phyloP scores from a whole-genome alignment of 2,888 invertebrate species.

The Molanna angustata region DNA sequence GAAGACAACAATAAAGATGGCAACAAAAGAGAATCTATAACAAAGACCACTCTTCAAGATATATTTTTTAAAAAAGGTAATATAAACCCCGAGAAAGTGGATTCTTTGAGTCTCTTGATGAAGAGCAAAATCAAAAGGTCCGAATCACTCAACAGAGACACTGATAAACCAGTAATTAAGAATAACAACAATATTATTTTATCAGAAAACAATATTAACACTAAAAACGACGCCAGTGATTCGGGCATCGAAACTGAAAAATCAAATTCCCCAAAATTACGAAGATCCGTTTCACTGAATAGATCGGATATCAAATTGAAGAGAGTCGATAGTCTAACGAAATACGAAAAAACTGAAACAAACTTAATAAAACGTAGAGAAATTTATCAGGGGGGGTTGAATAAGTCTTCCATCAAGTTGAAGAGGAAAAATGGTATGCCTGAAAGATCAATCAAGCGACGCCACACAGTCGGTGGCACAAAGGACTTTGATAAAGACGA shows the following conservation, averaged over 20 bases:
- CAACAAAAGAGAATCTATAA: slow-evolving; percentile 11
- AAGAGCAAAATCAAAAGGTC: slow-evolving; percentile 56
- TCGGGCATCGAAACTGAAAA: slow-evolving; percentile 25
- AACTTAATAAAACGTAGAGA: slow-evolving; percentile 66
- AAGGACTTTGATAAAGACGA: slow-evolving; percentile 72
- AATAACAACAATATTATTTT: slow-evolving; percentile 53
- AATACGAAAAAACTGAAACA: slow-evolving; percentile 69
- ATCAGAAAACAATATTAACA: slow-evolving; percentile 61
- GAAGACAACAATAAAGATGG: slow-evolving; percentile 18
- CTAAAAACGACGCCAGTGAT: slow-evolving; percentile 34
- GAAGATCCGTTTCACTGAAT: slow-evolving; percentile 42
- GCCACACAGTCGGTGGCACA: slow-evolving; percentile 92
- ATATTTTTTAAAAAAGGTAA: slow-evolving; percentile 34
- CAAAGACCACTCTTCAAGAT: slow-evolving; percentile 31
- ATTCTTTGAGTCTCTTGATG: slow-evolving; percentile 36
- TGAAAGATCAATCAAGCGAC: slow-evolving; percentile 79
- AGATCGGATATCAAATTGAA: slow-evolving; percentile 53
- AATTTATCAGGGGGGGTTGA: slow-evolving; percentile 42
- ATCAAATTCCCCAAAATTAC: slow-evolving; percentile 38
- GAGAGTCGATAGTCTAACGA: slow-evolving; percentile 62
- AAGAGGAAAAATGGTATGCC: slow-evolving; percentile 77
- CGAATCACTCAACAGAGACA: slow-evolving; percentile 60
- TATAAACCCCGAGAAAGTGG: slow-evolving; percentile 28
- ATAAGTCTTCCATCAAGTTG: slow-evolving; percentile 59
- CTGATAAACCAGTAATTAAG: slow-evolving; percentile 47